Conservation (phyloP, 2,797 vertebrate species). For the Podarcis siculus region DNA sequence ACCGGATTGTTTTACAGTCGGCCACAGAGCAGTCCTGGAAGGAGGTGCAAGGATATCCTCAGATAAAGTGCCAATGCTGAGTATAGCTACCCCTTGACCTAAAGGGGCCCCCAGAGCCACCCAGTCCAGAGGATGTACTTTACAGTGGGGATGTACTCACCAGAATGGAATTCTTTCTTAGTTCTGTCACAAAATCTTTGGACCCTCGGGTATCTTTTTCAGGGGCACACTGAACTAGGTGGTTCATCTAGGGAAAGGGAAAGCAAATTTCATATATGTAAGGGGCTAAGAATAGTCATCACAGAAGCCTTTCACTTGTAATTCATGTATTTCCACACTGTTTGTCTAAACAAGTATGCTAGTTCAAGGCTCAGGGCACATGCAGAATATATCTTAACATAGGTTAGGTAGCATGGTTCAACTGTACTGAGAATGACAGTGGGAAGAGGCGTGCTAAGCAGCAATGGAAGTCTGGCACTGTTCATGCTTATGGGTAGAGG, state of each 20-base stretch:
- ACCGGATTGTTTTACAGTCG: constrained; percentile 77
- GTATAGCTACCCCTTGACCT: background rate
- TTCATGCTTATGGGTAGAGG: background rate
- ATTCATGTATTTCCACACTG: too few relatives aligned
- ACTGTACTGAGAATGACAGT: background rate
- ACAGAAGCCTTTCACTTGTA: background rate
- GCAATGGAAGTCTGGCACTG: too few relatives aligned
- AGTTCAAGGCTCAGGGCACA: background rate
- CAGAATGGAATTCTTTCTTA: constrained; percentile 44
- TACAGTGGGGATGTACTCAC: constrained; percentile 22
- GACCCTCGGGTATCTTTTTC: background rate
- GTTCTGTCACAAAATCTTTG: constrained; percentile 34
- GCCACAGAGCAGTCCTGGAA: constrained; percentile 84
- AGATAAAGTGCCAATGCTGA: background rate
- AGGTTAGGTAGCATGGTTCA: background rate
- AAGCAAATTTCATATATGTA: background rate
- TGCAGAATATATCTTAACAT: background rate
- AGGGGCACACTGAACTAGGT: background rate
- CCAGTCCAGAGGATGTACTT: too few relatives aligned
- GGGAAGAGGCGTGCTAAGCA: background rate
- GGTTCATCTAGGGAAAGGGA: constrained; percentile 43
- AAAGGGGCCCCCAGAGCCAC: background rate
- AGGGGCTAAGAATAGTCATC: background rate
- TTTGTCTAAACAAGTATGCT: background rate
- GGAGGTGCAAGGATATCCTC: background rate